Conservation (phyloP, 2,113 vertebrate species). For the Aegypius monachus region DNA sequence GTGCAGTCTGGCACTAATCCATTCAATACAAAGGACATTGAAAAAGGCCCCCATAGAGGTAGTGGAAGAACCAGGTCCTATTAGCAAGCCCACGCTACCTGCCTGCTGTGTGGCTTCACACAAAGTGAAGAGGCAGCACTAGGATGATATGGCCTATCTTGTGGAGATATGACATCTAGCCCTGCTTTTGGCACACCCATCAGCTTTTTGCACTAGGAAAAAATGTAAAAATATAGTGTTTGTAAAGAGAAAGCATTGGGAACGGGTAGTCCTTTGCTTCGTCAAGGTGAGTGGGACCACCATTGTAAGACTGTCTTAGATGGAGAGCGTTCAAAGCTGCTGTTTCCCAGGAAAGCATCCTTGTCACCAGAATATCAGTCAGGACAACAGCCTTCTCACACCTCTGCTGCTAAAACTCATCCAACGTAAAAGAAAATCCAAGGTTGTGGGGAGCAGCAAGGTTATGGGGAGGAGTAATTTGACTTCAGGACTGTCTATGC, state of each 20-base stretch:
- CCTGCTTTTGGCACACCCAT: not conserved
- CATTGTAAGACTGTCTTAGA: not conserved
- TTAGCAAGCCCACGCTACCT: not conserved
- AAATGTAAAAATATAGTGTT: not conserved
- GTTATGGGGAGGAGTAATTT: not conserved
- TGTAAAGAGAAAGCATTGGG: not conserved
- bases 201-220: not conserved
- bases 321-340: accelerated
- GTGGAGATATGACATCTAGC: not conserved
- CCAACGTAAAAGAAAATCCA: not conserved
- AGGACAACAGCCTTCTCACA: not conserved
- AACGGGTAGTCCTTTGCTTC: not conserved
- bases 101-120: not conserved
- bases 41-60: not conserved
- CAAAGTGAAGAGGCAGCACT: not conserved
- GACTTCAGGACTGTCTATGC: not conserved
- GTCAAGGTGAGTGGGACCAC: not conserved
- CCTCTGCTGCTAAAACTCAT: not conserved
- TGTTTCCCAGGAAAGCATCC: not conserved
- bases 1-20: not conserved
- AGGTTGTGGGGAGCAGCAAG: not conserved
- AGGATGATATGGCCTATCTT: not conserved
- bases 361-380: not conserved
- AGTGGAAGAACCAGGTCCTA: not conserved
- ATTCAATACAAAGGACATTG: not conserved